Evolutionary conservation across 2,888 invertebrate genomes (phyloP).

Genomic region (Thera obeliscata): DNA sequence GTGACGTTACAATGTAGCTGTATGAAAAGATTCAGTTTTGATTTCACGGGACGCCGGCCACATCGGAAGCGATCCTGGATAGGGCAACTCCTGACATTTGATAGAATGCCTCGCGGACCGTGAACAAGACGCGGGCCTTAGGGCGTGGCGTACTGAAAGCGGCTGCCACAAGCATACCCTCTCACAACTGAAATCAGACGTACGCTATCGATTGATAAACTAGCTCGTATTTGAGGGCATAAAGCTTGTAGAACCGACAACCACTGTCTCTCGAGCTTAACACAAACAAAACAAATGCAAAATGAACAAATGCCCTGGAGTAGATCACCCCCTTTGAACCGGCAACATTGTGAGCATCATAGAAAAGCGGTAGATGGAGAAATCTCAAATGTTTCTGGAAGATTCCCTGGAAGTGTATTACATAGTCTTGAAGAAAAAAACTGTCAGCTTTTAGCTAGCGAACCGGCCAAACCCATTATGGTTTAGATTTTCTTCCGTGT

Average conservation of each 20-base stretch:
- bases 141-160: constrained; percentile 19
- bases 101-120: constrained; percentile 73
- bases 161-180: not conserved
- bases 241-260: too few relatives aligned
- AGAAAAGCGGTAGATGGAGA: too few relatives aligned
- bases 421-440: too few relatives aligned
- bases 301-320: too few relatives aligned
- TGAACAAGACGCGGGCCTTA: constrained; percentile 54
- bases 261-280: too few relatives aligned
- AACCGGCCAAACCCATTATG: constrained; percentile 16
- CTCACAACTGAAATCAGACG: not conserved
- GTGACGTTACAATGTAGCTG: constrained; percentile 34
- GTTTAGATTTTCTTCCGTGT: constrained; percentile 25
- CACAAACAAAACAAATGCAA: too few relatives aligned
- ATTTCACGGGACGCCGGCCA: constrained; percentile 69
- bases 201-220: not conserved
- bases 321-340: too few relatives aligned
- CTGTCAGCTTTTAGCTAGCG: not conserved
- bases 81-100: constrained; percentile 73
- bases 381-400: too few relatives aligned
- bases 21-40: constrained; percentile 51
- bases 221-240: too few relatives aligned
- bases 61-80: constrained; percentile 65
- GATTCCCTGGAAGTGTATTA: too few relatives aligned
- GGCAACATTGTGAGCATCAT: too few relatives aligned